Percentiles rank a stretch among this genome's conserved stretches.
phyloP scores from a whole-genome alignment of 2,113 vertebrate genomes.

The Calypte anna region DNA sequence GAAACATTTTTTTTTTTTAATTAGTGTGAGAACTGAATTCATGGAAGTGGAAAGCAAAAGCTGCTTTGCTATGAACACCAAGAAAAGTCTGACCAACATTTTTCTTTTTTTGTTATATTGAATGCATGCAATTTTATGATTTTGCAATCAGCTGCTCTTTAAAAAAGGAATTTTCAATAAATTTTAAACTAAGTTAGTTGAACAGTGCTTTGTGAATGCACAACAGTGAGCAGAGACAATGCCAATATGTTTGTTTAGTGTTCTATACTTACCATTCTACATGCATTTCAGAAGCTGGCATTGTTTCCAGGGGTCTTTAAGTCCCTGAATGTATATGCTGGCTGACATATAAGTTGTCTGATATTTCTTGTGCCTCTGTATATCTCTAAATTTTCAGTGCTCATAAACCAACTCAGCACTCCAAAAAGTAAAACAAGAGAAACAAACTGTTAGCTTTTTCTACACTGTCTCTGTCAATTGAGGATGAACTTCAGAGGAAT shows the following conservation, averaged over 20 bases:
- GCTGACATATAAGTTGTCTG: background rate
- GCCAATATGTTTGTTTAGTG: background rate
- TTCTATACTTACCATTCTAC: background rate
- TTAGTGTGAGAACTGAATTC: background rate
- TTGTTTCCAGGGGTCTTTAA: background rate
- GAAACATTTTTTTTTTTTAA: background rate
- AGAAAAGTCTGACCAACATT: background rate
- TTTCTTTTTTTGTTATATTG: background rate
- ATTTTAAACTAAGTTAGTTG: background rate
- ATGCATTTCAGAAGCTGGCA: background rate
- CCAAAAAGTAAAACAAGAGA: background rate
- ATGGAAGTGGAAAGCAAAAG: background rate
- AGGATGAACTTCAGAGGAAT: background rate
- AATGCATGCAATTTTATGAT: background rate
- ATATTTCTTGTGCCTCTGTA: background rate
- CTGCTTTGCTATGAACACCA: background rate
- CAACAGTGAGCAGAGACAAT: background rate
- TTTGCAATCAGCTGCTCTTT: background rate
- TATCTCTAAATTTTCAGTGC: background rate
- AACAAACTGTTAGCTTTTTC: background rate
- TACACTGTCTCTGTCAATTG: background rate
- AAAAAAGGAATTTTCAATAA: background rate
- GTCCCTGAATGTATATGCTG: background rate
- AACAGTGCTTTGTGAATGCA: background rate
- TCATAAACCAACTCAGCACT: background rate